Percentiles rank a stretch among this genome's conserved stretches.
phyloP scores from a whole-genome alignment of 2,113 vertebrate species.

The Phrynocephalus versicolor region DNA sequence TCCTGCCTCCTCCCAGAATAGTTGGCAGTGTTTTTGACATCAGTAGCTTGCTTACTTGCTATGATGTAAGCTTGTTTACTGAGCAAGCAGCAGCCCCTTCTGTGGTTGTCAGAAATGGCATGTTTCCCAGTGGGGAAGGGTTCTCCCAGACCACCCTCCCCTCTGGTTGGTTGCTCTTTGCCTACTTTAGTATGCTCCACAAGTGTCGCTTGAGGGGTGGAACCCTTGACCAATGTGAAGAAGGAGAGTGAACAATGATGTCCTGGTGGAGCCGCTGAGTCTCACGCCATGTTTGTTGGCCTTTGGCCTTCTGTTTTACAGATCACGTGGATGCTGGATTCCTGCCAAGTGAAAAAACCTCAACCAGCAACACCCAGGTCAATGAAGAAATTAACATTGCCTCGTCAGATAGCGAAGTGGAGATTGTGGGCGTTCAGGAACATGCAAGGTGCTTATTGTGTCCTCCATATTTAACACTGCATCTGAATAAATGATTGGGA shows the following conservation, averaged over 20 bases:
- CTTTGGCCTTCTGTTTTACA: conserved; percentile 65
- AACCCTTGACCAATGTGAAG: background rate
- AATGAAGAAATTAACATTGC: conserved; percentile 89
- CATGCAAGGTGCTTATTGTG: conserved; percentile 83
- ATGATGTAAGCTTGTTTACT: background rate
- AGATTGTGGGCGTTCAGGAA: conserved; percentile 96
- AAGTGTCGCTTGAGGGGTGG: background rate
- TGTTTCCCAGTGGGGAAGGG: background rate
- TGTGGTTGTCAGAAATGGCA: background rate
- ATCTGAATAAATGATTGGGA: background rate
- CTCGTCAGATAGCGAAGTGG: conserved; percentile 95
- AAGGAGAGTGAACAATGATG: background rate
- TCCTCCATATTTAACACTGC: conserved; percentile 29
- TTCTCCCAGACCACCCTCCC: background rate
- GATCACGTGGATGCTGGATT: conserved; percentile 83
- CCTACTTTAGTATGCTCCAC: background rate
- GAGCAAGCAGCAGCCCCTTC: background rate
- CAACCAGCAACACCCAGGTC: conserved; percentile 72
- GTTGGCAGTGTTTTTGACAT: too few species aligned
- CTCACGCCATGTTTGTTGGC: conserved; percentile 4
- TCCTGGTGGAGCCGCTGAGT: conserved; percentile 16
- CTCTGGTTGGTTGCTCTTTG: background rate
- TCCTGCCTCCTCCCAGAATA: too few species aligned
- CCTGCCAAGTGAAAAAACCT: conserved; percentile 76
- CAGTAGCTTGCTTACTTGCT: too few species aligned